These are phyloP conservation scores for Uria aalge DNA, from an alignment of 2,113 vertebrate genomes.

Conservation along the genomic window DNA sequence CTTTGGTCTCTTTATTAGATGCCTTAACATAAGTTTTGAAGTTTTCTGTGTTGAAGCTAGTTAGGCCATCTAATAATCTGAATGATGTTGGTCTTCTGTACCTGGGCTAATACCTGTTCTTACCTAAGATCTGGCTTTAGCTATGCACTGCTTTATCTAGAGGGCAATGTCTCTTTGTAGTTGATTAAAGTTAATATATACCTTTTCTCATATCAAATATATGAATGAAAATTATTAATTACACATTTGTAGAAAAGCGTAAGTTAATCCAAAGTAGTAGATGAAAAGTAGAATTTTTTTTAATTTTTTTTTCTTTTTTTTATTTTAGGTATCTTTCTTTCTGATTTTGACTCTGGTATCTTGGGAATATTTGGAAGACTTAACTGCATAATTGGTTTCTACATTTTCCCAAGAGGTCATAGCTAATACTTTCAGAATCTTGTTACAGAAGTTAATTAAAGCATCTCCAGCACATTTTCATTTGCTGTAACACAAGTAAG, in stretches of 20 bases:
- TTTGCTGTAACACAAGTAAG: background rate
- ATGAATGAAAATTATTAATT: background rate
- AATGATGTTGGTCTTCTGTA: background rate
- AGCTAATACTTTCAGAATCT: conserved; percentile 31
- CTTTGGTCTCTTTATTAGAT: background rate
- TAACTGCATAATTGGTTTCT: conserved; percentile 52
- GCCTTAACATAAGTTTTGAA: background rate
- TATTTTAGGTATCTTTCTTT: conserved; percentile 17
- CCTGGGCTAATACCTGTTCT: background rate
- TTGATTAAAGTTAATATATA: background rate
- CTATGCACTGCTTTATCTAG: background rate
- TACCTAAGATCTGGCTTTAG: background rate
- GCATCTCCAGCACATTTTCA: conserved; percentile 9
- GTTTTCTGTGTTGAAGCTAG: background rate
- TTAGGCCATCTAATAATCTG: background rate
- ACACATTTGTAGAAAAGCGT: background rate
- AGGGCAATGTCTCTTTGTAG: background rate
- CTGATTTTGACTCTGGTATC: background rate
- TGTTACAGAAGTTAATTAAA: conserved; percentile 65
- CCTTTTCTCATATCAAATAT: background rate
- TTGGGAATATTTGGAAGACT: conserved; percentile 51
- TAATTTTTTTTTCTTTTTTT: too few species aligned
- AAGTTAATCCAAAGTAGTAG: background rate
- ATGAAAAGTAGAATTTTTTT: background rate
- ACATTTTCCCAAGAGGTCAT: conserved; percentile 37